phyloP scores from a whole-genome alignment of 2,797 vertebrate genomes.

The Rhinella marina region DNA sequence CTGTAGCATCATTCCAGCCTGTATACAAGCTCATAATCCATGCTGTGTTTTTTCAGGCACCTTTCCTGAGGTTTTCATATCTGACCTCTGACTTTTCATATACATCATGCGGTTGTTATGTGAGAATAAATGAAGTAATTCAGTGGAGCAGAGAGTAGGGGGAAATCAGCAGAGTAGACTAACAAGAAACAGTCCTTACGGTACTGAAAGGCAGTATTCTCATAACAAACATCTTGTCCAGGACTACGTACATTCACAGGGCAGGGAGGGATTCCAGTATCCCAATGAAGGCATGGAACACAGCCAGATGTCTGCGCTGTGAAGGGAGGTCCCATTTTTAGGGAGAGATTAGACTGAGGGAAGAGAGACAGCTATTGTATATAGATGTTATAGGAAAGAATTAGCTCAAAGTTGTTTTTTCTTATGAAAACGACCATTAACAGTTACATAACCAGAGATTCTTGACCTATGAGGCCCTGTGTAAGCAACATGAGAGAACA shows the following conservation, averaged over 20 bases:
- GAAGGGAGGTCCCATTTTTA: neutral
- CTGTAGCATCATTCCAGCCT: neutral
- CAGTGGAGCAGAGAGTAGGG: neutral
- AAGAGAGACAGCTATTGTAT: constrained; percentile 3
- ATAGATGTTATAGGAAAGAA: constrained; percentile 2
- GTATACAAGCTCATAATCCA: neutral
- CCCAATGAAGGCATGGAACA: neutral
- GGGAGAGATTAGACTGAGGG: neutral
- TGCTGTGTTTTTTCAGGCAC: neutral
- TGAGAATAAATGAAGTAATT: constrained; percentile 31
- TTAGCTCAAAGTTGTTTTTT: too few relatives aligned
- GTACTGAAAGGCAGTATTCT: constrained; percentile 11
- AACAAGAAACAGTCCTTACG: constrained; percentile 41
- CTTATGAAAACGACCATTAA: neutral
- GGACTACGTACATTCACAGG: neutral
- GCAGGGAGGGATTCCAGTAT: neutral
- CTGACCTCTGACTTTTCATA: constrained; percentile 7
- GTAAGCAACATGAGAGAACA: neutral
- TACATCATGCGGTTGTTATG: constrained; percentile 48
- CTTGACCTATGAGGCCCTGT: too few relatives aligned
- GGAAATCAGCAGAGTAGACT: neutral
- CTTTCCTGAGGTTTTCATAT: neutral
- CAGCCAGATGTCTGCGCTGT: constrained; percentile 13
- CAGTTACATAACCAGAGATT: neutral
- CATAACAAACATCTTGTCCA: constrained; percentile 7